Percentiles rank a stretch among this genome's conserved stretches.
These are phyloP conservation scores for Psittacara wagleri DNA, from an alignment of 2,113 vertebrate genomes.

Conservation along the genomic window DNA sequence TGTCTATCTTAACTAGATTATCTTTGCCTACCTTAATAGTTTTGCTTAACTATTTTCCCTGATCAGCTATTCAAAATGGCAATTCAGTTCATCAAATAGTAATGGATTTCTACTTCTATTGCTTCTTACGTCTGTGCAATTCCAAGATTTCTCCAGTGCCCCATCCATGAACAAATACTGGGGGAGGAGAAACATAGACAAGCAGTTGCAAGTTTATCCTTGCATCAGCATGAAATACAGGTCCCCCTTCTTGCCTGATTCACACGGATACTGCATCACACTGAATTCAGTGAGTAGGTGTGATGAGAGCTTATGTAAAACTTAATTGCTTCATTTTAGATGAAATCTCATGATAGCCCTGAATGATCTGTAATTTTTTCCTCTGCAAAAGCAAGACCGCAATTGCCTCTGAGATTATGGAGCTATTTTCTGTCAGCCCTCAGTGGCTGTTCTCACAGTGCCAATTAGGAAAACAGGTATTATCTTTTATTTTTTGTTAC, in stretches of 20 bases:
- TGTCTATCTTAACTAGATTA: not conserved
- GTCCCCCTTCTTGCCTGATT: not conserved
- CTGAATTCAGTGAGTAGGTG: fast-evolving
- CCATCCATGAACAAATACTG: not conserved
- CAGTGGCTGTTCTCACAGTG: not conserved
- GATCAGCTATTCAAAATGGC: not conserved
- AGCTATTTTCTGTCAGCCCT: not conserved
- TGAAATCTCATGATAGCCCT: not conserved
- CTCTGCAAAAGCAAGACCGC: not conserved
- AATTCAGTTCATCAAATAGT: not conserved
- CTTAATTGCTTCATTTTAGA: not conserved
- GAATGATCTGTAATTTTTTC: not conserved
- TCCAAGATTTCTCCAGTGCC: not conserved
- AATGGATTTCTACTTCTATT: not conserved
- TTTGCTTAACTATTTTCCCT: not conserved
- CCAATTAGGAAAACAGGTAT: not conserved
- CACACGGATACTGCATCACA: fast-evolving
- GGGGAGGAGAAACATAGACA: not conserved
- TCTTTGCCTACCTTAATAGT: not conserved
- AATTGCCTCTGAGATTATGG: not conserved
- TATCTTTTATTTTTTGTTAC: not conserved
- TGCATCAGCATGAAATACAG: fast-evolving
- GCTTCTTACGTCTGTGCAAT: not conserved
- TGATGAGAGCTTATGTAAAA: not conserved
- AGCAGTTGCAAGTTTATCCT: not conserved